Percentiles rank a stretch among this genome's conserved stretches.
Evolutionary conservation across 2,113 vertebrate species (phyloP).

Genomic region (Sminthopsis crassicaudata): DNA sequence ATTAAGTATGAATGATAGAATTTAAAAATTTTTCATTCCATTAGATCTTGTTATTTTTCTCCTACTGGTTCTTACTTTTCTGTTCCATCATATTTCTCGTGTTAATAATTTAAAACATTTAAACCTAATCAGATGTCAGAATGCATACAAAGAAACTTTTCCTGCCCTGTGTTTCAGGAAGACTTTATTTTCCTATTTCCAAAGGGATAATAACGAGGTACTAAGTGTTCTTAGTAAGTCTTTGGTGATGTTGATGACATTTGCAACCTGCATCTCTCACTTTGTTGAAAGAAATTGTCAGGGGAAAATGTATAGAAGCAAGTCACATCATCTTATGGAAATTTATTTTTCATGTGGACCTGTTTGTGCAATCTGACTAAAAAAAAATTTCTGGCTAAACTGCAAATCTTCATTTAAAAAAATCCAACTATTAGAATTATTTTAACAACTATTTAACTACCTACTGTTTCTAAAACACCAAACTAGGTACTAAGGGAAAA

Average conservation of each 20-base stretch:
- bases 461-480: neutral
- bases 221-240: neutral
- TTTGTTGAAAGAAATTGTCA: constrained; percentile 30
- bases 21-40: neutral
- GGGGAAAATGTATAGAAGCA: neutral
- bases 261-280: neutral
- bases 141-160: constrained; percentile 17
- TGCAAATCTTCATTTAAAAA: neutral
- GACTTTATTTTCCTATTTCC: neutral
- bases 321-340: neutral
- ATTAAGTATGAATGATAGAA: neutral
- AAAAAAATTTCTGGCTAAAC: neutral
- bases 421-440: too few relatives aligned
- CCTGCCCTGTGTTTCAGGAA: neutral
- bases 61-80: neutral
- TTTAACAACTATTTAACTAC: neutral
- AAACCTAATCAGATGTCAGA: neutral
- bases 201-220: neutral
- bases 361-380: neutral
- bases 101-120: neutral
- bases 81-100: neutral
- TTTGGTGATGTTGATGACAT: neutral
- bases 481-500: neutral
- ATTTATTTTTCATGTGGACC: neutral
- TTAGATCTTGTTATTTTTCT: neutral